Base-by-base conservation (phyloP, 2,797 vertebrate genomes). In the Microhierax caerulescens region DNA sequence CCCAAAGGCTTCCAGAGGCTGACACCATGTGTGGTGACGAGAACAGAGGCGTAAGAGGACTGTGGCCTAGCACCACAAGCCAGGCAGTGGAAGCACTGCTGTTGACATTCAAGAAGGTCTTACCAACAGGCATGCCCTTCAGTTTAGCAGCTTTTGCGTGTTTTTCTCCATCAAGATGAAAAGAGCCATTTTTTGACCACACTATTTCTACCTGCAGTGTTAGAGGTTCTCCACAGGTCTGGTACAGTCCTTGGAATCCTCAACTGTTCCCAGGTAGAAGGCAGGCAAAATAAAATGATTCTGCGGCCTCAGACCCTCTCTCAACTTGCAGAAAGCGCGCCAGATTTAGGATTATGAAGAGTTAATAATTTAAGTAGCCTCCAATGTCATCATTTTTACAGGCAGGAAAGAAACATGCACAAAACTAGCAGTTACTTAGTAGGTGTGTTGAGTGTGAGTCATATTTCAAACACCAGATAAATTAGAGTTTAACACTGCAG, bases 21-120 rank as follows among this genome's bases (percentile, higher is more conserved):
- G 18, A 51, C 63, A n/a, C 9, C 25, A 11, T 1, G 3, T 1
- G 1, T 21, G 41, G 25, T 53, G 9, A 39, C 15, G 11, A 53
- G 50, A 78, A 59, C 15, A 5, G 47, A 37, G 28, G 39, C 1
- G 0, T 12, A n/a, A n/a, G 18, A 50, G 34, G 39, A 13, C 57
- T 32, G 47, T 9, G 22, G 63, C 65, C 16, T 28, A 65, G 34
- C 24, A 43, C 53, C 20, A 37, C 53, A 79, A 51, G 37, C 7
- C 25, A 51, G 77, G 14, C 24, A 16, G 17, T 1, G 15, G 36
- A 59, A 69, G 47, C 47, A 34, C 74, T 56, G 51, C 32, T 24
- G 7, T 0, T 19, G 27, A 23, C 39, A 50, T 43, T 43, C 34
- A 48, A 54, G 20, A 59, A 13, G 21, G 28, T 9, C 25, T 76